Base-by-base conservation (phyloP, 1,140 invertebrate species). In the Caerostris extrusa region DNA sequence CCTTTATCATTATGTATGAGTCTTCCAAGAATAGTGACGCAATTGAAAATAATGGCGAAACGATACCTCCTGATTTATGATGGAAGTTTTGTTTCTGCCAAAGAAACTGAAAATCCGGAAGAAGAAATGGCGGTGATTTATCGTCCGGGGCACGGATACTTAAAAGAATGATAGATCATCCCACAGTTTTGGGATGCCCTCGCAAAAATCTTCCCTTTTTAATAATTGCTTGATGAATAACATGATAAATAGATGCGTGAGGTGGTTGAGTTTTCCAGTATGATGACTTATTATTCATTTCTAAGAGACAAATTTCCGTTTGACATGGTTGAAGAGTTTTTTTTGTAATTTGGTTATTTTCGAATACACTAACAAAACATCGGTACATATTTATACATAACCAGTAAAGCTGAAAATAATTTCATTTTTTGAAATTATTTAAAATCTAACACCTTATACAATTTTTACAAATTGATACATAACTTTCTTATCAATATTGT, bases 11-110 rank as follows among this genome's bases (percentile, higher is more conserved):
- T 88, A 88, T 88, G 86, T 88, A 88, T 88, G 86, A 88, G 83
- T 58, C 10, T 60, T 58, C 83, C 7, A 19, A 58, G 19, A 50
- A 56, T 34, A 53, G 86, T 64, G 60, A 64, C 86, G 58, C 86
- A 88, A 88, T 88, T 88, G 86, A 88, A 88, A 88, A 64, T 88
- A 88, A 88, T 88, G 86, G 86, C 7, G 19, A 8, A 67, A 64
- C 86, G 86, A 88, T 88, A 88, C 60, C 34, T 85, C 14, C 86
- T 88, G 86, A 88, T 88, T 88, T 88, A 88, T 88, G 86, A 64
- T 53, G 58, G 56, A 88, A 88, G 86, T 88, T 88, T 88, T 88
- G 86, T 88, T 88, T 88, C 86, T 88, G 86, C 61, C 86, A 64
- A 10, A 88, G 61, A 53, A 57, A 64, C 17, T 64, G 86, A 64